phyloP scores from a whole-genome alignment of 2,888 invertebrate genomes.

The Stenoptilia bipunctidactyla region DNA sequence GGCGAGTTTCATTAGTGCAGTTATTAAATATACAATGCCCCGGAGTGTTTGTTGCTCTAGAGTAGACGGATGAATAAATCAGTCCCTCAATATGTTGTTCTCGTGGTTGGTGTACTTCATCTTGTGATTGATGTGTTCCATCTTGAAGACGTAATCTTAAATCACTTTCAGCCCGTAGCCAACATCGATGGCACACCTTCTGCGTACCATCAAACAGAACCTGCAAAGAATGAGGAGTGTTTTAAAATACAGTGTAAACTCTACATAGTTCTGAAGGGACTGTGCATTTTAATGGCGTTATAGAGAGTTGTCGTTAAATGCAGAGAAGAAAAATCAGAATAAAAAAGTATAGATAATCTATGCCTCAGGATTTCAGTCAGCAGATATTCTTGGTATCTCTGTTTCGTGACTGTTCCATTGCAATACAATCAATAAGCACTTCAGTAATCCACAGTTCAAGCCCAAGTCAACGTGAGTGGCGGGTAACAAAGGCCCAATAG shows the following conservation, averaged over 20 bases:
- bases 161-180: background rate
- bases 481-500: background rate
- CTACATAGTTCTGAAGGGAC: too few relatives aligned
- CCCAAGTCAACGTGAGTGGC: background rate
- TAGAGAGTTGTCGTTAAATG: too few relatives aligned
- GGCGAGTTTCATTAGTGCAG: background rate
- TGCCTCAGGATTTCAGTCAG: too few relatives aligned
- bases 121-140: too few relatives aligned
- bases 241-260: too few relatives aligned
- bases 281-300: too few relatives aligned
- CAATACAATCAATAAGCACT: background rate
- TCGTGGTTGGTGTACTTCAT: background rate
- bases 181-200: conserved; percentile 1
- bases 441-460: conserved; percentile 1
- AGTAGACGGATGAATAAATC: background rate
- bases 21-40: conserved; percentile 2
- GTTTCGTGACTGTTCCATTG: background rate
- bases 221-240: background rate
- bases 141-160: too few relatives aligned
- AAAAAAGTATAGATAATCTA: too few relatives aligned
- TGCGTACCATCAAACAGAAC: background rate
- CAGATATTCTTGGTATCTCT: too few relatives aligned
- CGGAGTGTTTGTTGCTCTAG: background rate
- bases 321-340: too few relatives aligned
- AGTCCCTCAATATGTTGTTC: conserved; percentile 1